Conservation (phyloP, 1,140 invertebrate species). For the Achatina immaculata region DNA sequence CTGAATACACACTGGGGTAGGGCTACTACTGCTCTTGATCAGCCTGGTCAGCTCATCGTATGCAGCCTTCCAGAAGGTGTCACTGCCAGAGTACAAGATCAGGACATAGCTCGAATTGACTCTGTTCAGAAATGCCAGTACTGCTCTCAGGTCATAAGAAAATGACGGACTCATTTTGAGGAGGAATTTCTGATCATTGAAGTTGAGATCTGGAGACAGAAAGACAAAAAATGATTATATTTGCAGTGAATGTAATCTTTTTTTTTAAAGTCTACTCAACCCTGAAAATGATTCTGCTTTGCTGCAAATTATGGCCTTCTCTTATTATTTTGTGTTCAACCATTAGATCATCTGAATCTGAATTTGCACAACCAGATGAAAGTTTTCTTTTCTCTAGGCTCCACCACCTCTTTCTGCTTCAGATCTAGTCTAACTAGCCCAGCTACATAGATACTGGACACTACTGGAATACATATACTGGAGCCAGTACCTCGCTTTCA, state of each 20-base stretch:
- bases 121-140: conserved; percentile 42
- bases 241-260: neutral
- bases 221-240: neutral
- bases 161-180: conserved; percentile 22
- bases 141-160: conserved; percentile 14
- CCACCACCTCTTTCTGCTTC: no score
- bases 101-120: conserved; percentile 43
- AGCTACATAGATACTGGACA: no score
- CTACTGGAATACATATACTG: no score
- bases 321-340: neutral
- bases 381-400: no score
- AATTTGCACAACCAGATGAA: no score
- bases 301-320: neutral
- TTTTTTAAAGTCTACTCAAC: neutral
- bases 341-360: no score
- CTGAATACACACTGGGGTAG: conserved; percentile 1
- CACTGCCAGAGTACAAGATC: conserved; percentile 19
- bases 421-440: no score
- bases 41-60: neutral
- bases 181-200: conserved; percentile 3
- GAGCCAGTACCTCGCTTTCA: no score
- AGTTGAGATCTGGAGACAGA: conserved; percentile 8
- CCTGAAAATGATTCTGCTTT: neutral
- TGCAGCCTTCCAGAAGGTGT: conserved; percentile 10
- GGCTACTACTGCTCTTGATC: neutral